These are phyloP conservation scores for Dreissena rostriformis DNA, from an alignment of 1,140 invertebrate species.

Conservation along the genomic window DNA sequence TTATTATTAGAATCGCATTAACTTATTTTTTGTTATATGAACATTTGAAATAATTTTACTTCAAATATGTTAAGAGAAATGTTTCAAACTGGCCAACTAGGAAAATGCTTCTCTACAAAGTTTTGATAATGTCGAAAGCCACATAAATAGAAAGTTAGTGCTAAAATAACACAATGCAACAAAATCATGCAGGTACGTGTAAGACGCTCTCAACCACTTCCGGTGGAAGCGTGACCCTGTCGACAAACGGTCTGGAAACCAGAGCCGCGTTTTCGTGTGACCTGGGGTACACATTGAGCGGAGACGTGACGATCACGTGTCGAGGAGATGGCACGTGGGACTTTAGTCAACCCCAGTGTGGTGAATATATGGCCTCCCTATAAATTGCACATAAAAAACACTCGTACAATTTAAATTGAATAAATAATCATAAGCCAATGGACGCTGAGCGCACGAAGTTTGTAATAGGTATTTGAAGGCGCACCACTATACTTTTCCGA, in stretches of 20 bases:
- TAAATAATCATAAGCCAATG: too few relatives aligned
- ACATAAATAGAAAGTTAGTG: too few relatives aligned
- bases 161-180: not conserved
- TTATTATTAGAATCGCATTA: not conserved
- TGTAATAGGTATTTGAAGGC: too few relatives aligned
- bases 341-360: constrained; percentile 38
- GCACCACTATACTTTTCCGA: too few relatives aligned
- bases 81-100: not conserved
- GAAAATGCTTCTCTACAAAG: too few relatives aligned
- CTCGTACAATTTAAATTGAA: too few relatives aligned
- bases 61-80: not conserved
- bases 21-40: not conserved
- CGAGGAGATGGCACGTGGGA: constrained; percentile 41
- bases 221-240: constrained; percentile 15
- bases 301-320: constrained; percentile 24
- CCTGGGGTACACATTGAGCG: constrained; percentile 28
- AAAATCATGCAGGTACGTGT: constrained; percentile 16
- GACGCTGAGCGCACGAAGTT: too few relatives aligned
- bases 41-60: not conserved
- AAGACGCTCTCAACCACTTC: constrained; percentile 2
- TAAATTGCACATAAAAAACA: too few relatives aligned
- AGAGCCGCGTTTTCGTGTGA: constrained; percentile 10
- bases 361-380: not conserved
- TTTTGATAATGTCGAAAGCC: too few relatives aligned
- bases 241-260: constrained; percentile 18